Evolutionary conservation across 1,140 invertebrate genomes (phyloP).

Genomic region (Drosophila truncata): DNA sequence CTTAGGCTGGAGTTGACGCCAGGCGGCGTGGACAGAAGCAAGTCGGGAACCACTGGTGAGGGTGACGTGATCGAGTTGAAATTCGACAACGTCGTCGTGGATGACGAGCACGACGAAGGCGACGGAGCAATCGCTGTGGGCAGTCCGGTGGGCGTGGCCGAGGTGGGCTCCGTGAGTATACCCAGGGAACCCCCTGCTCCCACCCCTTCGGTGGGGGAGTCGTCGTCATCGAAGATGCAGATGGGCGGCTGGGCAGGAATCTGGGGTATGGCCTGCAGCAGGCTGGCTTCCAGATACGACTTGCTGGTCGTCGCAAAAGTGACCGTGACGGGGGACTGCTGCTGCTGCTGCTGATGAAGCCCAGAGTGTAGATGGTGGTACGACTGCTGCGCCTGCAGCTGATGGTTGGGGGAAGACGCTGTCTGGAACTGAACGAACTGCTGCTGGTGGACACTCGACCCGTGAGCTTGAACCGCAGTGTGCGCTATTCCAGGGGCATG

Average conservation of each 20-base stretch:
- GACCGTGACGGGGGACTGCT: constrained; percentile 53
- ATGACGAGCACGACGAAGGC: constrained; percentile 72
- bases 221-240: constrained; percentile 84
- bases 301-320: constrained; percentile 67
- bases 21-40: constrained; percentile 77
- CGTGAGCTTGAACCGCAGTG: constrained; percentile 48
- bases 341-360: constrained; percentile 53
- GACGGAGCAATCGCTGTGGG: constrained; percentile 72
- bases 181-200: constrained; percentile 53
- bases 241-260: constrained; percentile 83
- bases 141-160: constrained; percentile 37
- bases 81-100: constrained; percentile 78
- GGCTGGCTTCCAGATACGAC: constrained; percentile 73
- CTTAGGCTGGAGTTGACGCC: constrained; percentile 74
- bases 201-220: constrained; percentile 68
- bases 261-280: constrained; percentile 81
- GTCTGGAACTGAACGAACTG: constrained; percentile 65
- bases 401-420: constrained; percentile 43
- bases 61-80: constrained; percentile 84
- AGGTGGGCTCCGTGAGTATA: constrained; percentile 61
- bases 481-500: constrained; percentile 60
- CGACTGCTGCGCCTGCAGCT: constrained; percentile 57
- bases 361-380: constrained; percentile 72
- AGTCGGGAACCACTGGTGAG: constrained; percentile 81
- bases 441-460: constrained; percentile 58